Conservation (phyloP, 1,140 invertebrate species). For the Cyclargus thomasi region DNA sequence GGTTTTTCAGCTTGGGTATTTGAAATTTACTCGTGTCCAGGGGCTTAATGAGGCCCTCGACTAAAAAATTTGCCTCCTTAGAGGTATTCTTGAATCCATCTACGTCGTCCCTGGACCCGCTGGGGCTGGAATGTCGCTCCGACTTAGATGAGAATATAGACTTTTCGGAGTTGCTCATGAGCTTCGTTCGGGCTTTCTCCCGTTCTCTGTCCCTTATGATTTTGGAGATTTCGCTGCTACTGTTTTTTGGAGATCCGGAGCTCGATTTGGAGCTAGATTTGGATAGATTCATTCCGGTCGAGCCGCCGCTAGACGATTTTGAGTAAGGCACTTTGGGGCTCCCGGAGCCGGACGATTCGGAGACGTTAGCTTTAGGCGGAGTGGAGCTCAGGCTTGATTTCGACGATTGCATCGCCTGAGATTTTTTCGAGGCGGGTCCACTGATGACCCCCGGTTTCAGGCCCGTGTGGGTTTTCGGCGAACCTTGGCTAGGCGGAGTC, state of each 20-base stretch:
- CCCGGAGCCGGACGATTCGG: conserved; percentile 48
- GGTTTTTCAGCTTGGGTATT: conserved; percentile 84
- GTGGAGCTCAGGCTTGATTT: conserved; percentile 63
- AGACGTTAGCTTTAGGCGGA: conserved; percentile 60
- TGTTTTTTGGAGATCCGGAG: conserved; percentile 71
- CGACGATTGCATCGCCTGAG: conserved; percentile 75
- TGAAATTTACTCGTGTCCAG: conserved; percentile 88
- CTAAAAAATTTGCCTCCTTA: conserved; percentile 77
- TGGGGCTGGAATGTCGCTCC: conserved; percentile 80
- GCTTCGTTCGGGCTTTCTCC: conserved; percentile 66
- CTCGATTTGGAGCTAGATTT: conserved; percentile 73
- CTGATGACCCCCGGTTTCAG: conserved; percentile 89
- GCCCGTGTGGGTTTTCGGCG: conserved; percentile 86
- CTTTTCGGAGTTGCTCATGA: conserved; percentile 77
- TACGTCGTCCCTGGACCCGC: conserved; percentile 76
- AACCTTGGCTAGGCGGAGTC: conserved; percentile 77
- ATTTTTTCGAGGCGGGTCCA: conserved; percentile 87
- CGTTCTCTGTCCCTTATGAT: conserved; percentile 64
- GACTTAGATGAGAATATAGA: conserved; percentile 81
- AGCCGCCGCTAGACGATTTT: conserved; percentile 77
- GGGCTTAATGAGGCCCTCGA: conserved; percentile 85
- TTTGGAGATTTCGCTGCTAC: conserved; percentile 65
- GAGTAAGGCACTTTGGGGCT: conserved; percentile 74
- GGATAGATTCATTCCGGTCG: conserved; percentile 69
- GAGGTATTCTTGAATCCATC: conserved; percentile 75